Conservation (phyloP, 2,797 vertebrate species). For the Odontamblyopus rebecca region DNA sequence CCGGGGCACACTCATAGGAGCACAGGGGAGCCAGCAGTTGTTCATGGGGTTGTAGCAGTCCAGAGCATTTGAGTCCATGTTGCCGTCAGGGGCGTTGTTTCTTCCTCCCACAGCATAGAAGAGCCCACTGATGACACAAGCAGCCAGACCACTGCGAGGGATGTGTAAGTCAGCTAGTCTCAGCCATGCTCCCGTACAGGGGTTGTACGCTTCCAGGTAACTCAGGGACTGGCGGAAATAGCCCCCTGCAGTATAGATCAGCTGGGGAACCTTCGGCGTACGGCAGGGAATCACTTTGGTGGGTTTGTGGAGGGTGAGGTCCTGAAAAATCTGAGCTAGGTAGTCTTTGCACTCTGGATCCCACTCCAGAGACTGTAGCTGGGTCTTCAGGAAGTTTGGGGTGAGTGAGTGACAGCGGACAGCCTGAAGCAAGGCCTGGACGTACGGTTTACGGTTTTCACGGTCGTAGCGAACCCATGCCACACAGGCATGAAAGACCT, state of each 20-base stretch:
- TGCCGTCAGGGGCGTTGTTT: constrained; percentile 92
- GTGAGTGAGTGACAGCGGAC: constrained; percentile 95
- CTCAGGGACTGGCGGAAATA: constrained; percentile 91
- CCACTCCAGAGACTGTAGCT: constrained; percentile 88
- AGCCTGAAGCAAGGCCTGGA: constrained; percentile 89
- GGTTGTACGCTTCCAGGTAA: constrained; percentile 89
- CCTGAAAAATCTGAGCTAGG: constrained; percentile 90
- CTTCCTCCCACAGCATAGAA: constrained; percentile 91
- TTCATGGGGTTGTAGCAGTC: constrained; percentile 97
- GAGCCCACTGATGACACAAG: constrained; percentile 89
- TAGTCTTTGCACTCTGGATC: constrained; percentile 92
- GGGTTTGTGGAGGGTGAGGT: constrained; percentile 92
- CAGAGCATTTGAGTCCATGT: constrained; percentile 88
- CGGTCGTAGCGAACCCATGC: constrained; percentile 92
- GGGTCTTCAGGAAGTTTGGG: constrained; percentile 90
- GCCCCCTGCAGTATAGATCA: constrained; percentile 91
- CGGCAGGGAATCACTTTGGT: constrained; percentile 79
- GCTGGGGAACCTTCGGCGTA: constrained; percentile 87
- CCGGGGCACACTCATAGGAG: constrained; percentile 89
- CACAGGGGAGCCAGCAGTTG: constrained; percentile 90
- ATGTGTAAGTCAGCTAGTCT: constrained; percentile 85
- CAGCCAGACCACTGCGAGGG: constrained; percentile 89
- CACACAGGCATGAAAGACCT: constrained; percentile 94
- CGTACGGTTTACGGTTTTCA: constrained; percentile 83
- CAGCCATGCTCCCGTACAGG: constrained; percentile 82